phyloP scores from a whole-genome alignment of 2,888 invertebrate genomes.

The Hanleya hanleyi region DNA sequence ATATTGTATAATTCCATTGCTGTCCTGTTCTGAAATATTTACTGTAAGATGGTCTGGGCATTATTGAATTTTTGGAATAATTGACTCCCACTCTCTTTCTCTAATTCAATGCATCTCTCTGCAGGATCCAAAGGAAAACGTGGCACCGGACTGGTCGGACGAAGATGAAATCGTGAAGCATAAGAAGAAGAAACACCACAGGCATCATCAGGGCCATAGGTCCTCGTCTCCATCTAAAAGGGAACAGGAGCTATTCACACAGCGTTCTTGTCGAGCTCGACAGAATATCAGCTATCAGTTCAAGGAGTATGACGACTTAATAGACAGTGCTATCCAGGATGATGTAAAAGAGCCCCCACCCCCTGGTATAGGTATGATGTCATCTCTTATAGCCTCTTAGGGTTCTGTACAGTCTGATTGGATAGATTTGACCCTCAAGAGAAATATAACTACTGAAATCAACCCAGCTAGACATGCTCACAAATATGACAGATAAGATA shows the following conservation, averaged over 20 bases:
- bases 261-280: conserved; percentile 83
- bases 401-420: too few relatives aligned
- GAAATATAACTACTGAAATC: too few relatives aligned
- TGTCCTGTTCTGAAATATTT: too few relatives aligned
- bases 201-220: conserved; percentile 13
- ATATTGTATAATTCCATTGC: too few relatives aligned
- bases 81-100: too few relatives aligned
- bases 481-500: too few relatives aligned
- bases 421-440: too few relatives aligned
- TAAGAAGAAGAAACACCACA: conserved; percentile 78
- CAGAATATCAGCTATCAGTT: conserved; percentile 82
- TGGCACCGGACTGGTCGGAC: conserved; percentile 5
- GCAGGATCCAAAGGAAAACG: conserved; percentile 35
- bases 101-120: too few relatives aligned
- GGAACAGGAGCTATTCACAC: background rate
- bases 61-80: too few relatives aligned
- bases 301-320: conserved; percentile 96
- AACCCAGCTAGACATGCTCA: too few relatives aligned
- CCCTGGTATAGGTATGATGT: conserved; percentile 9
- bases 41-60: too few relatives aligned
- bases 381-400: too few relatives aligned
- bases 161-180: conserved; percentile 14
- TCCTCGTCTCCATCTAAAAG: background rate
- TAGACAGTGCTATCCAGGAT: conserved; percentile 84
- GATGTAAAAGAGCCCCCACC: conserved; percentile 53